Percentiles rank a stretch among this genome's conserved stretches.
Evolutionary conservation across 2,113 vertebrate species (phyloP).

Genomic region (human): GRCh38 chr3:127337501-127338000

Average conservation of each 20-base stretch:
- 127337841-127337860: neutral
- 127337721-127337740: neutral
- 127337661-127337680: neutral
- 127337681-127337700: neutral
- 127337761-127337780: neutral
- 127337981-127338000: neutral
- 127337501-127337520: too few species aligned
- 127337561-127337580: neutral
- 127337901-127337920: neutral
- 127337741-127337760: neutral
- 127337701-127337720: neutral
- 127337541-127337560: neutral
- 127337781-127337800: neutral
- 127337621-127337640: neutral
- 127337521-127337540: too few species aligned
- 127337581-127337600: neutral
- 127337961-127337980: neutral
- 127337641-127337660: neutral
- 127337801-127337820: neutral
- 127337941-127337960: neutral
- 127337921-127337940: neutral
- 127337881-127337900: neutral
- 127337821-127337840: neutral
- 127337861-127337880: neutral
- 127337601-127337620: neutral